Evolutionary conservation across 2,113 vertebrate genomes (phyloP), one percentile per base, ranked within the genome.

Genomic region (Perca flavescens): DNA sequence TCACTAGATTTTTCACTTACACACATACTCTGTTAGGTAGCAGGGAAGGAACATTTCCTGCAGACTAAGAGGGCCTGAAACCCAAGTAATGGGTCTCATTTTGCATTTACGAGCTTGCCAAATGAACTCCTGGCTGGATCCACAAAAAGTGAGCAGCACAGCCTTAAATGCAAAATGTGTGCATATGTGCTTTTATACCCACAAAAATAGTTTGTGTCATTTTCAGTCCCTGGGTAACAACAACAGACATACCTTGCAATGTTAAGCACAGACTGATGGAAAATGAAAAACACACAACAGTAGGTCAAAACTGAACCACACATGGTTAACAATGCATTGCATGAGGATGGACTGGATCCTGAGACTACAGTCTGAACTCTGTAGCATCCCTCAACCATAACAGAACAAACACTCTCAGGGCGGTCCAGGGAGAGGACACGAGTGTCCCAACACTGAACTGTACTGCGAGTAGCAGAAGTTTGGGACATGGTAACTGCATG

Each of bases 41-140:
- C 50, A 75, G 60, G 13, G 19, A 58, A 64, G 56, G 58, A 73
- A 77, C 65, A 74, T 63, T 68, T 80, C 57, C 66, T 74, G 79
- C 86, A 82, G 71, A 84, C 60, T 71, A 69, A 88, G 67, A 68
- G 25, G 53, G 66, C 63, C 53, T 67, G 58, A 61, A 77, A 81
- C 31, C 19, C 73, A 79, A 77, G 85, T 70, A 82, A 76, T 77
- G 65, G 67, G 50, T 46, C 70, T 85, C 68, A 74, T 83, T 79
- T 64, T 58, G 61, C 28, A 7, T 77, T 77, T 71, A 58, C 10
- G 21, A 69, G 80, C 43, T 25, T 63, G 74, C 78, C 85, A 69
- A 82, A 65, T 74, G 19, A 79, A 84, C 31, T 50, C 16, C 22
- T 58, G 67, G 28, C n/a, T 54, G 22, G 22, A 72, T 70, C 34